phyloP scores from a whole-genome alignment of 2,113 vertebrate genomes.

The Myocastor coypus region DNA sequence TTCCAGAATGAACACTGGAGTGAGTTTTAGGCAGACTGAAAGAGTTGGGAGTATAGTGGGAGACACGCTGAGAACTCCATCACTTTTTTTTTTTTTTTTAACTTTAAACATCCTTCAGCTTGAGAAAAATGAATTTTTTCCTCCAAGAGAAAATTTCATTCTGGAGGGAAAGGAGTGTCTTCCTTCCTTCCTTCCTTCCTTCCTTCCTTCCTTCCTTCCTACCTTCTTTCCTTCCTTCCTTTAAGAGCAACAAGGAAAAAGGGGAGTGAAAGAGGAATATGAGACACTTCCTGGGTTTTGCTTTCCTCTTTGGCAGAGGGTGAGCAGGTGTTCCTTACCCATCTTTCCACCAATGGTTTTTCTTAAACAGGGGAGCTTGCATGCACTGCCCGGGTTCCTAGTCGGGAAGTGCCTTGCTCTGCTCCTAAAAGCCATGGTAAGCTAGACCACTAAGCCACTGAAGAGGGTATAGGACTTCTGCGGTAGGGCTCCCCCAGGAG shows the following conservation, averaged over 20 bases:
- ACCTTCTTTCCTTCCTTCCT: conserved; percentile 10
- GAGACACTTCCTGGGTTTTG: not conserved
- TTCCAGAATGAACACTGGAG: not conserved
- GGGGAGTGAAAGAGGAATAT: not conserved
- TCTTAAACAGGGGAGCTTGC: not conserved
- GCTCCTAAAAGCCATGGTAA: not conserved
- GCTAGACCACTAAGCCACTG: not conserved
- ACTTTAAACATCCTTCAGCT: not conserved
- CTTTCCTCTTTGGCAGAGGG: not conserved
- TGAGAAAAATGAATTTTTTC: not conserved
- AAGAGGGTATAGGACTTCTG: not conserved
- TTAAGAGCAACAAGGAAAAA: not conserved
- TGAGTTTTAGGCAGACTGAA: not conserved
- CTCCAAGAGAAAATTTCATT: not conserved
- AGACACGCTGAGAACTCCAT: not conserved
- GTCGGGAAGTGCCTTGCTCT: not conserved
- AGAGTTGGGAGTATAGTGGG: too few species aligned
- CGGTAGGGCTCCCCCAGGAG: not conserved
- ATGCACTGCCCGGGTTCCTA: not conserved
- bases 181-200: conserved; percentile 8
- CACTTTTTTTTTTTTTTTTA: not conserved
- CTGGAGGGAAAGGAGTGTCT: conserved; percentile 9
- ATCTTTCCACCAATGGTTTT: not conserved
- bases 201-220: conserved; percentile 29
- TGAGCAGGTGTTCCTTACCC: not conserved